Base-by-base conservation (phyloP, 2,797 vertebrate genomes). In the Anniella stebbinsi region DNA sequence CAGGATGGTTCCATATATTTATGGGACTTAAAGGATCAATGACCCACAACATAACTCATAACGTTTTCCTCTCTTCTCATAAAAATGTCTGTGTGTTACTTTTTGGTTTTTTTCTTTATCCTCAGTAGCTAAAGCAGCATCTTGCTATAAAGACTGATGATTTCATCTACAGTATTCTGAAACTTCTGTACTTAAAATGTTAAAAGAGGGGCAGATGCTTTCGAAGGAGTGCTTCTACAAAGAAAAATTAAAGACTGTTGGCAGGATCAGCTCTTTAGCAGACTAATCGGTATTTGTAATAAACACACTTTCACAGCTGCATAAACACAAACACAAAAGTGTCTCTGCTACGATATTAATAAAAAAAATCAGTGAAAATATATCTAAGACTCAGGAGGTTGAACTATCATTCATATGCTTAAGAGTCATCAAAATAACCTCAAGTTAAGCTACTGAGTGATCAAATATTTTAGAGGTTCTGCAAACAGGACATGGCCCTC, bases 191-290 rank as follows among this genome's bases (percentile, higher is more conserved):
- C 95, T 96, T 96, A 96, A 97, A 96, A 96, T 94, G 93, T 0
- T 94, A 97, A 97, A 97, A 96, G 94, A 97, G 90, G 95, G 95
- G 95, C 96, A 97, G 96, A 97, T 97, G 97, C 60, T 25, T 97
- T 95, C 95, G 92, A 95, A 96, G 95, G 66, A 92, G 54, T 70
- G 33, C 86, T 93, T 95, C 94, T 93, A 97, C 95, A 97, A 96
- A 96, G 95, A 97, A 96, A 95, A 93, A 97, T 95, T 97, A 97
- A 97, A 97, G 96, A 96, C 92, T 96, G 94, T 94, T 94, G 95
- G 96, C 95, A 96, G 92, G 92, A 91, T 95, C 93, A 91, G 21
- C 93, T 95, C 77, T 97, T 95, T 96, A 95, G 96, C 96, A 96
- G 93, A 97, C 94, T 96, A 95, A 97, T 95, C 95, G 93, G 91